A percentile compares a stretch with the other conserved stretches of the same genome.
These are phyloP conservation scores for Macrotis lagotis DNA, from an alignment of 2,113 vertebrate species.

Conservation along the genomic window DNA sequence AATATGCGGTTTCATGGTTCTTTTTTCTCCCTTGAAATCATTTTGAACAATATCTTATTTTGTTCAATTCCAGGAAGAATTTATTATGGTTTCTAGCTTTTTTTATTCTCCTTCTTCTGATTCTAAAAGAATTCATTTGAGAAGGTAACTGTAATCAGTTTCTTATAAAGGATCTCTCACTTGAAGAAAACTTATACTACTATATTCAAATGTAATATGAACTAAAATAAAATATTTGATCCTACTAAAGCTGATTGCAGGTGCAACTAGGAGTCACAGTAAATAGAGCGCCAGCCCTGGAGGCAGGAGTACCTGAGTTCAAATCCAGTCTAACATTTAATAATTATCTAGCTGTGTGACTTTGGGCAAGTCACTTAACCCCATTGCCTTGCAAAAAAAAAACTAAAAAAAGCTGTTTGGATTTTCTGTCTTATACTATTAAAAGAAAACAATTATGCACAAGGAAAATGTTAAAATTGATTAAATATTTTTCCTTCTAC, in stretches of 20 bases:
- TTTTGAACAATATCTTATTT: background rate
- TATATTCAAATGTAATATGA: background rate
- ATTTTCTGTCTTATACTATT: background rate
- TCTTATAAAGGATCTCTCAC: background rate
- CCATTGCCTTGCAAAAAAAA: too few species aligned
- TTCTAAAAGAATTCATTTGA: background rate
- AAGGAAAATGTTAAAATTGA: background rate
- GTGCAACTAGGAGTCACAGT: too few species aligned
- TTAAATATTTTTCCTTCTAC: background rate
- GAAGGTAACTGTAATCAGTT: background rate
- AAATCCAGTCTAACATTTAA: too few species aligned
- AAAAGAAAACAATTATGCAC: background rate
- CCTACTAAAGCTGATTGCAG: background rate
- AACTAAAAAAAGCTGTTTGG: too few species aligned
- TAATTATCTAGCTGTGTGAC: too few species aligned
- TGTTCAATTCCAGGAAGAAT: background rate
- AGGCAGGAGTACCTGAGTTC: too few species aligned
- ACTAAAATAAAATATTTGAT: background rate
- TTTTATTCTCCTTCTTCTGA: background rate
- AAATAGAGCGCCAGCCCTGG: too few species aligned
- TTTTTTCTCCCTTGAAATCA: background rate
- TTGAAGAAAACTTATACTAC: background rate
- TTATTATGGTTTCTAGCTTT: background rate
- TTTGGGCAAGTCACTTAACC: too few species aligned
- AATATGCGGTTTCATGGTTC: background rate